phyloP scores from a whole-genome alignment of 1,140 invertebrate species.

The Latrodectus geometricus region DNA sequence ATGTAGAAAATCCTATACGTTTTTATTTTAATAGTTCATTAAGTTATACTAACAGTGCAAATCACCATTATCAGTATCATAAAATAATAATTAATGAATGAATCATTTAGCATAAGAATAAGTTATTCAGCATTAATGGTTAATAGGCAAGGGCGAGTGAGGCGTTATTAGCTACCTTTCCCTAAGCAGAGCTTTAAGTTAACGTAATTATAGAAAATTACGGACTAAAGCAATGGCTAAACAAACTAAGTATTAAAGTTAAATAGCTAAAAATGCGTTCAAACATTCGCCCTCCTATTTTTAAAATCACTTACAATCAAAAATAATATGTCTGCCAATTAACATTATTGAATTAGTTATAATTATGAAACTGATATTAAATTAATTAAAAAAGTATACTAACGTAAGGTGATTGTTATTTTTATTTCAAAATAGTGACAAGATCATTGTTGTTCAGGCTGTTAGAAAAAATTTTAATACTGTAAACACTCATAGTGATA shows the following conservation, averaged over 20 bases:
- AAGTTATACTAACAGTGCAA: background rate
- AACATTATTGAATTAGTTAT: no score
- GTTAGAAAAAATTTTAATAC: no score
- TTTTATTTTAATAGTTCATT: background rate
- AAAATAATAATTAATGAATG: background rate
- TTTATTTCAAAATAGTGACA: no score
- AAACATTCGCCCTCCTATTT: no score
- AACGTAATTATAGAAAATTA: constrained; percentile 38
- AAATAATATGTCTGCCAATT: no score
- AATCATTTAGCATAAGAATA: background rate
- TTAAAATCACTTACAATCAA: no score
- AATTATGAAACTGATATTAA: no score
- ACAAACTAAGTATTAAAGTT: background rate
- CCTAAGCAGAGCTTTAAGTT: constrained; percentile 23
- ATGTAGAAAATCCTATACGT: background rate
- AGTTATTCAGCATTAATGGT: background rate
- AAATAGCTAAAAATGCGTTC: background rate
- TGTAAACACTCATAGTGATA: no score
- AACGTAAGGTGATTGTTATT: no score
- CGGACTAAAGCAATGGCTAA: constrained; percentile 26
- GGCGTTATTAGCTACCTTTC: constrained; percentile 7
- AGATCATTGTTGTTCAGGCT: no score
- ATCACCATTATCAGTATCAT: background rate
- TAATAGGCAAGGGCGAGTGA: constrained; percentile 41
- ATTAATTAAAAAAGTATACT: no score